A percentile compares a stretch with the other conserved stretches of the same genome.
These are phyloP conservation scores for Lordiphosa mommai DNA, from an alignment of 1,140 invertebrate genomes.

Conservation along the genomic window DNA sequence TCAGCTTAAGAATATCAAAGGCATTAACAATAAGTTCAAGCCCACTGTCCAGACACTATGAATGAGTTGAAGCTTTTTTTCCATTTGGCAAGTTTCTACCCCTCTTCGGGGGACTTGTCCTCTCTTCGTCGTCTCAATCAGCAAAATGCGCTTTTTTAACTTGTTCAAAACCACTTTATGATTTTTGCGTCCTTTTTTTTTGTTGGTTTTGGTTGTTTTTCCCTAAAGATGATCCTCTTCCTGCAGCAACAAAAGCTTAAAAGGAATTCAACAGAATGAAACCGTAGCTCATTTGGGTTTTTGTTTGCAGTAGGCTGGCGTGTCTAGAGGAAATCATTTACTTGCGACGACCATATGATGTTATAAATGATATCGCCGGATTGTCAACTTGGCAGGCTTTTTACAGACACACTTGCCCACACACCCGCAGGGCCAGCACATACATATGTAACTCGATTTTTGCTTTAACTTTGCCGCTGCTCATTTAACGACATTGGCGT, in stretches of 20 bases:
- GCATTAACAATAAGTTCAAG: background rate
- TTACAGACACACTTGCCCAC: slow-evolving; percentile 28
- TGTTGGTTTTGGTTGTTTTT: slow-evolving; percentile 47
- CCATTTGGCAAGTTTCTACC: slow-evolving; percentile 16
- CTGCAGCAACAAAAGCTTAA: slow-evolving; percentile 60
- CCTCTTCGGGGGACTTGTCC: slow-evolving; percentile 1
- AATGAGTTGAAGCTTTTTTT: slow-evolving; percentile 14
- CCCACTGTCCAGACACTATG: slow-evolving; percentile 9
- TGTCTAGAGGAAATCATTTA: slow-evolving; percentile 42
- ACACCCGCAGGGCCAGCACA: slow-evolving; percentile 62
- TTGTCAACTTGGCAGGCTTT: slow-evolving; percentile 1
- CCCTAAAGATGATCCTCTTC: slow-evolving; percentile 65
- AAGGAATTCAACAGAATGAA: slow-evolving; percentile 69
- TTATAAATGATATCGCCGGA: slow-evolving; percentile 48
- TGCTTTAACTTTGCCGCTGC: slow-evolving; percentile 72
- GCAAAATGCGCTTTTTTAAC: slow-evolving; percentile 60
- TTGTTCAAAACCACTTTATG: slow-evolving; percentile 76
- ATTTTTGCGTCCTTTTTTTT: slow-evolving; percentile 64
- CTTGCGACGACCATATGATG: slow-evolving; percentile 24
- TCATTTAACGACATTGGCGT: slow-evolving; percentile 77
- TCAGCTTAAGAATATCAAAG: no score
- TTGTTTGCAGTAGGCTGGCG: slow-evolving; percentile 13
- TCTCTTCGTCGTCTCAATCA: background rate
- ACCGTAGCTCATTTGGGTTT: slow-evolving; percentile 71
- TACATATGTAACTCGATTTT: slow-evolving; percentile 65